Conservation (phyloP, 1,140 invertebrate genomes). For the Sitobion miscanthi region DNA sequence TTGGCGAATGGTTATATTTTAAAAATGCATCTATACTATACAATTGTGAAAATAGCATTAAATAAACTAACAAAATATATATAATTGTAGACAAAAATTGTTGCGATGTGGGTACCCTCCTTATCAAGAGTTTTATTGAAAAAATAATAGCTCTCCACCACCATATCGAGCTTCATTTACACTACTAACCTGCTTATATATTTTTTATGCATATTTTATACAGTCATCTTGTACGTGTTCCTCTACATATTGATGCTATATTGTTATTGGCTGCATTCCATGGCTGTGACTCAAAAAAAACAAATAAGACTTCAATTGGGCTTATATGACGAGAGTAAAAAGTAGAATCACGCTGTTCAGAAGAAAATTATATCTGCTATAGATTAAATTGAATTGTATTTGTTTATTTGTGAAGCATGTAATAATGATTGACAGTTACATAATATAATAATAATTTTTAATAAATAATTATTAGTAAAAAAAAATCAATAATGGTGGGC, state of each 20-base stretch:
- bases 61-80: no score
- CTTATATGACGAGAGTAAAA: neutral
- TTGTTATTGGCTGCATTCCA: neutral
- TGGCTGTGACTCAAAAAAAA: neutral
- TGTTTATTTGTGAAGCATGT: no score
- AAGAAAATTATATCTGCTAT: neutral
- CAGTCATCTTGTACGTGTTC: neutral
- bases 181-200: neutral
- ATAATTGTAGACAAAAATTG: no score
- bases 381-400: neutral
- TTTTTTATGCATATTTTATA: neutral
- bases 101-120: no score
- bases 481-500: no score
- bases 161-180: neutral
- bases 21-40: no score
- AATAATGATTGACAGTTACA: no score
- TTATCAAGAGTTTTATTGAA: neutral
- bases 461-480: no score
- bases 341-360: neutral
- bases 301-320: neutral
- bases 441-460: no score
- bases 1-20: no score
- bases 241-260: neutral
- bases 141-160: neutral
- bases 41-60: no score